phyloP scores from a whole-genome alignment of 2,888 invertebrate species.

The Troilus luridus region DNA sequence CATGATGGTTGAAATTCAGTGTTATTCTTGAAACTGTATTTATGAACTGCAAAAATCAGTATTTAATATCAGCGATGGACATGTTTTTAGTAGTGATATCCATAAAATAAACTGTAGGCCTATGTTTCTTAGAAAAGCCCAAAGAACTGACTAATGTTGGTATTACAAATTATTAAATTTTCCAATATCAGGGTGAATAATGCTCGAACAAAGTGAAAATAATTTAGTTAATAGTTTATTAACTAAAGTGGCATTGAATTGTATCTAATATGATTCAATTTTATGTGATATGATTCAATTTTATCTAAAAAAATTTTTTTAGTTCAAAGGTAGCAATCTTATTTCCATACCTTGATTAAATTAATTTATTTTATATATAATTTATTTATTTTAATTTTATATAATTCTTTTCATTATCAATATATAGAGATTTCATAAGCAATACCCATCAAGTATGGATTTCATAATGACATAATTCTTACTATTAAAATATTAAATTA shows the following conservation, averaged over 20 bases:
- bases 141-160: not conserved
- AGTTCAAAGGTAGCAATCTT: not conserved
- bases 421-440: not conserved
- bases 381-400: not conserved
- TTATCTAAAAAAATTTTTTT: too few relatives aligned
- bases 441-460: not conserved
- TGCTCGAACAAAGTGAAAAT: not conserved
- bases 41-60: not conserved
- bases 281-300: too few relatives aligned
- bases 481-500: not conserved
- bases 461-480: not conserved
- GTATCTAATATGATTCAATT: not conserved
- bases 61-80: not conserved
- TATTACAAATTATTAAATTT: not conserved
- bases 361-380: too few relatives aligned
- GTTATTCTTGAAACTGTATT: not conserved
- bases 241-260: not conserved
- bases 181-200: not conserved
- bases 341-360: not conserved
- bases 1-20: too few relatives aligned
- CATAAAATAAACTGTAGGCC: not conserved
- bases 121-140: not conserved
- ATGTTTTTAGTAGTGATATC: not conserved
- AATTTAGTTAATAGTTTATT: not conserved
- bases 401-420: not conserved